Base-by-base conservation (phyloP, 2,113 vertebrate species). In the Ciconia maguari region DNA sequence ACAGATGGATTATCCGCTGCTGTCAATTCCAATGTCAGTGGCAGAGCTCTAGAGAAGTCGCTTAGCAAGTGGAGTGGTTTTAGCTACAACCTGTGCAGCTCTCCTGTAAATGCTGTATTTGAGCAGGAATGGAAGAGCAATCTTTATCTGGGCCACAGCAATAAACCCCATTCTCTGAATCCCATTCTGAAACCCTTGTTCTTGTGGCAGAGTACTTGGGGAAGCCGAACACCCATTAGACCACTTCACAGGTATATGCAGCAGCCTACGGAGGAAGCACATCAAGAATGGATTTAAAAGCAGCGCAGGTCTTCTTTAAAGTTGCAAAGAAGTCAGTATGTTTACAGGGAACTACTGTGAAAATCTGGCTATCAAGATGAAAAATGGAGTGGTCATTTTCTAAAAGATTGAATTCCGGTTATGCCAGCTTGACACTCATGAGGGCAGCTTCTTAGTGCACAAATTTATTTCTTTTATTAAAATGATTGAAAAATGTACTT, bases 341-440 rank as follows among this genome's bases (percentile, higher is more conserved):
- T 74, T 88, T 62, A 54, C 14, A 49, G 34, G 20, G 27, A 77
- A 29, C 7, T 19, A 41, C 27, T 30, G 30, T 8, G 18, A 74
- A 64, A 61, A 62, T 36, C 13, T 41, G 58, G 6, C 22, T 48
- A 60, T 7, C 3, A 2, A 76, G 12, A 64, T n/a, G 38, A 78
- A 36, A 81, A 70, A 36, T 1, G 5, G 17, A 81, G 11, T 2
- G 15, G 18, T 38, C 10, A 8, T 25, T 60, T 85, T 55, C 38
- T 48, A 44, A 80, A 29, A 34, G 38, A 58, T 70, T 11, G 27
- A 15, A 12, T 30, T 70, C n/a, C 49, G 25, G 38, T 61, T 65
- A 60, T 0, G 3, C 5, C 44, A 60, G 20, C 18, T 13, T n/a
- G 30, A 70, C 19, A 8, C 8, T 25, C 60, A 7, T 2, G 1